Conservation (phyloP, 2,888 invertebrate species). For the Diabrotica balteata region DNA sequence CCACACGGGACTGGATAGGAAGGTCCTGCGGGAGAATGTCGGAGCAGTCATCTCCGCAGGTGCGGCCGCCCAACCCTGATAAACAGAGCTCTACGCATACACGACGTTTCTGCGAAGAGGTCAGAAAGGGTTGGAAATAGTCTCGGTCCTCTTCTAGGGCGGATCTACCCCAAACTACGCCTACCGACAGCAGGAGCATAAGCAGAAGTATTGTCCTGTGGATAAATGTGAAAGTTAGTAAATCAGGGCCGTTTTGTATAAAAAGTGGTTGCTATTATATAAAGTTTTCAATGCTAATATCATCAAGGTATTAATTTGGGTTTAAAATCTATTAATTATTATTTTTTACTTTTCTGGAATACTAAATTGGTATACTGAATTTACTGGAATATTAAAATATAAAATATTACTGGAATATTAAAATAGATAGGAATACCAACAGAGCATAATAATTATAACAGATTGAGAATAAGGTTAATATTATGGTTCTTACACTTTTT, state of each 20-base stretch:
- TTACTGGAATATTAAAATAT: too few species aligned
- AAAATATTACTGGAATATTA: too few species aligned
- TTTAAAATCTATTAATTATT: too few species aligned
- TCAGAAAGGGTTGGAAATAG: slow-evolving; percentile 53
- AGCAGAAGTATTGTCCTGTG: slow-evolving; percentile 56
- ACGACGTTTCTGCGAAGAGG: slow-evolving; percentile 52
- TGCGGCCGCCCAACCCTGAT: slow-evolving; percentile 63
- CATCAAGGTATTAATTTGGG: too few species aligned
- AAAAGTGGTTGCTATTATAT: too few species aligned
- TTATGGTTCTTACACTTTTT: too few species aligned
- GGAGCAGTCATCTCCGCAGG: slow-evolving; percentile 64
- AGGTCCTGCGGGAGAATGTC: slow-evolving; percentile 64
- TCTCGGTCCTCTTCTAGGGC: slow-evolving; percentile 49
- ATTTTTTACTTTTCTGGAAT: too few species aligned
- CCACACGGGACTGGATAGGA: slow-evolving; percentile 40
- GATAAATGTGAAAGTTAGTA: slow-evolving; percentile 34
- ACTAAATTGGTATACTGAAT: not conserved
- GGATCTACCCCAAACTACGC: slow-evolving; percentile 47
- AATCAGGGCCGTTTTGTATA: slow-evolving; percentile 4
- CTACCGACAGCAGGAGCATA: slow-evolving; percentile 41
- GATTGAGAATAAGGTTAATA: too few species aligned
- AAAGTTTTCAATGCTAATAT: too few species aligned
- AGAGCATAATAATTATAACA: too few species aligned
- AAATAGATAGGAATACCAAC: too few species aligned
- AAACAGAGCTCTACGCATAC: slow-evolving; percentile 59